Conservation (phyloP, 2,888 invertebrate genomes). For the Watsonalla cultraria region DNA sequence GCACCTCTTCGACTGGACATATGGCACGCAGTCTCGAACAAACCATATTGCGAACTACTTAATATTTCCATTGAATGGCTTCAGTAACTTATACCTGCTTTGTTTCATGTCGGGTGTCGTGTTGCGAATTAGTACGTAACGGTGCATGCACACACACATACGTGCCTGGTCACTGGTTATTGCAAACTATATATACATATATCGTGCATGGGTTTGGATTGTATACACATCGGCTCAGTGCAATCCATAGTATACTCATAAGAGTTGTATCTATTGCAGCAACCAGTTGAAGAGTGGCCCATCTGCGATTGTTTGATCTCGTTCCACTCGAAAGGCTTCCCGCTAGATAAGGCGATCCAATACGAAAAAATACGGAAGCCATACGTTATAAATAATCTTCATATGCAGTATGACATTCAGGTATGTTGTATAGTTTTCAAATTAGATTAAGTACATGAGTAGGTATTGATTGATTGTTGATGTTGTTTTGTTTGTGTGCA, state of each 20-base stretch:
- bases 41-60: conserved; percentile 4
- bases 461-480: neutral
- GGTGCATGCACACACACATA: conserved; percentile 15
- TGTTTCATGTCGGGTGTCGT: conserved; percentile 36
- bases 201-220: conserved; percentile 4
- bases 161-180: neutral
- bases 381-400: conserved; percentile 98
- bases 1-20: conserved; percentile 7
- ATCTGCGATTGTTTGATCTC: conserved; percentile 98
- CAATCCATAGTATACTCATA: neutral
- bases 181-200: conserved; percentile 5
- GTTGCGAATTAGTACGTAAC: conserved; percentile 28
- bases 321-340: conserved; percentile 99
- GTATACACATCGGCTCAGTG: neutral
- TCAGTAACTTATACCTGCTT: conserved; percentile 35
- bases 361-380: conserved; percentile 96
- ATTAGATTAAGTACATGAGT: neutral
- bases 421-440: conserved; percentile 57
- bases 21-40: neutral
- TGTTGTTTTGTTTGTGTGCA: conserved; percentile 44
- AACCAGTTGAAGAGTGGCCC: conserved; percentile 98
- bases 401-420: conserved; percentile 98
- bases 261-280: conserved; percentile 65
- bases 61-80: conserved; percentile 44
- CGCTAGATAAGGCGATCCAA: conserved; percentile 97